These are phyloP conservation scores for Ophioninae sp. DNA, from an alignment of 2,888 invertebrate species.

Conservation along the genomic window DNA sequence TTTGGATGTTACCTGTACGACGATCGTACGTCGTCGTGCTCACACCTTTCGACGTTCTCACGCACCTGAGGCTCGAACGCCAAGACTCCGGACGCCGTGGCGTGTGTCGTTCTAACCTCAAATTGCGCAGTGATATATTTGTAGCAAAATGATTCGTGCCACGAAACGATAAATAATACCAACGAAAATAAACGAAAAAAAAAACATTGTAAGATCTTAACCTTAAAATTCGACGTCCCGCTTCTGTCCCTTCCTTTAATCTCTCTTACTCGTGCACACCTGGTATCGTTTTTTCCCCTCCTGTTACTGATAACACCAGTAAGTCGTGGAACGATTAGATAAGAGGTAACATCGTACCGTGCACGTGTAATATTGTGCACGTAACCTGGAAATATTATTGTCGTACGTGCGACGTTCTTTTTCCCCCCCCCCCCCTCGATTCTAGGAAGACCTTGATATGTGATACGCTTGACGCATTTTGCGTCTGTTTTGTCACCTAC, in stretches of 20 bases:
- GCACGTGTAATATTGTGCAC: slow-evolving; percentile 24
- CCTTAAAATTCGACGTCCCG: neutral
- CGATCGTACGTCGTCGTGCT: neutral
- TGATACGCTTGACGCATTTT: slow-evolving; percentile 27
- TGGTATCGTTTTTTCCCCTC: slow-evolving; percentile 28
- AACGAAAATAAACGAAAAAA: neutral
- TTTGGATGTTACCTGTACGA: neutral
- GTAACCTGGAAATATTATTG: slow-evolving; percentile 13
- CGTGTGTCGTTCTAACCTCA: slow-evolving; percentile 21
- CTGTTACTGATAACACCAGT: slow-evolving; percentile 49
- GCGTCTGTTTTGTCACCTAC: neutral
- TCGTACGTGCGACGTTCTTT: slow-evolving; percentile 7
- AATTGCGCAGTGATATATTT: slow-evolving; percentile 18
- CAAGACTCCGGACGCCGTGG: neutral
- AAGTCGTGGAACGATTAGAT: slow-evolving; percentile 68
- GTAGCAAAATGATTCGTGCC: slow-evolving; percentile 12
- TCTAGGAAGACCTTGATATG: slow-evolving; percentile 38
- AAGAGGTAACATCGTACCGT: slow-evolving; percentile 58
- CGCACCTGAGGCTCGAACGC: slow-evolving; percentile 22
- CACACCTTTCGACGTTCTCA: slow-evolving; percentile 5
- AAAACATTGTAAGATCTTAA: slow-evolving; percentile 16
- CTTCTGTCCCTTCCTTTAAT: neutral
- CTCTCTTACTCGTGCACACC: slow-evolving; percentile 17
- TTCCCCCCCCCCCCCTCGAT: slow-evolving; percentile 7
- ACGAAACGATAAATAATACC: slow-evolving; percentile 12